These are phyloP conservation scores for Gasterosteus nipponicus DNA, from an alignment of 2,113 vertebrate genomes.

Conservation along the genomic window DNA sequence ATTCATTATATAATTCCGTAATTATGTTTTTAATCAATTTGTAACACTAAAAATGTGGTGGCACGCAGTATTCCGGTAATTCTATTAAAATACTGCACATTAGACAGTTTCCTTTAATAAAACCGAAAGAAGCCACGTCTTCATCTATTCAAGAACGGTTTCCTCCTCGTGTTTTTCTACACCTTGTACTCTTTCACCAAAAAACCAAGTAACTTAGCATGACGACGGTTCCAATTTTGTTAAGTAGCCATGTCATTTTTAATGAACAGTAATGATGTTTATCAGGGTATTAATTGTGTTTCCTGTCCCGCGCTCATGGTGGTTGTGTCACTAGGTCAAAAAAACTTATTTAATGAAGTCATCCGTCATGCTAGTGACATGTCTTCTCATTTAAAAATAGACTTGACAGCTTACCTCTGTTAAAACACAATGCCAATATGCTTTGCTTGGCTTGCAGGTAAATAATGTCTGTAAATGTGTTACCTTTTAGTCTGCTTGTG, in stretches of 20 bases:
- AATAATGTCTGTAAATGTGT: neutral
- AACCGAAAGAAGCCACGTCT: neutral
- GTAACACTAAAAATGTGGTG: neutral
- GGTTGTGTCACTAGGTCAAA: neutral
- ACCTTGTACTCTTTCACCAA: neutral
- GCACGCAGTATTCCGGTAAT: neutral
- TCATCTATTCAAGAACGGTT: neutral
- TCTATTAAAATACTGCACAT: neutral
- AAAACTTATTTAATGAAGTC: slow-evolving; percentile 25
- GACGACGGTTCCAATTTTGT: neutral
- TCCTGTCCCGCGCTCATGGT: neutral
- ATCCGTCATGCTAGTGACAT: slow-evolving; percentile 22
- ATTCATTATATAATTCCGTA: neutral
- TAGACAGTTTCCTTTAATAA: neutral
- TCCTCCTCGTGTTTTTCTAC: neutral
- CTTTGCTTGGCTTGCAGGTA: neutral
- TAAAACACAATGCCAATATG: neutral
- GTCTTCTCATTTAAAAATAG: slow-evolving; percentile 30
- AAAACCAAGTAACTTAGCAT: neutral
- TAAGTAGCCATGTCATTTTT: neutral
- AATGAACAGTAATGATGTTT: neutral
- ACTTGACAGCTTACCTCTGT: neutral
- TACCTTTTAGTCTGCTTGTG: slow-evolving; percentile 13
- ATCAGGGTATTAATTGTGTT: neutral
- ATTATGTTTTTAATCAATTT: neutral